Percentiles rank a stretch among this genome's conserved stretches.
These are phyloP conservation scores for Belonocnema kinseyi DNA, from an alignment of 1,140 invertebrate species.

Conservation along the genomic window DNA sequence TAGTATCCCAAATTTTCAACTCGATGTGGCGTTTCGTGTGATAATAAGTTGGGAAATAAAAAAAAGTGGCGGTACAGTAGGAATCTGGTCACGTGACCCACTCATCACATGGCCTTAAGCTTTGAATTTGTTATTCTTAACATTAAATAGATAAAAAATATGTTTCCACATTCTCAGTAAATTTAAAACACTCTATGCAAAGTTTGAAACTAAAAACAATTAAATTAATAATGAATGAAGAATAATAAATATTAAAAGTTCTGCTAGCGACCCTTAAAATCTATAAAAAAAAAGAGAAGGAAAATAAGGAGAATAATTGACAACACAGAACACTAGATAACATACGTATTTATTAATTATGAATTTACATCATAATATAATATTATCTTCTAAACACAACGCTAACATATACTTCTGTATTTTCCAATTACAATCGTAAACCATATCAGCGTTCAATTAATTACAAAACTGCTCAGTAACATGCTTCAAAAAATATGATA, in stretches of 20 bases:
- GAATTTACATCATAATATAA: slow-evolving; percentile 72
- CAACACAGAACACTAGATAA: slow-evolving; percentile 54
- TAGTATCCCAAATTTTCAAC: too few species aligned
- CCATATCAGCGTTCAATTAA: slow-evolving; percentile 61
- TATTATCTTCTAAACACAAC: slow-evolving; percentile 74
- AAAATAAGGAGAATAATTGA: neutral
- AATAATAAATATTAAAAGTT: neutral
- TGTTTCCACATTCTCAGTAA: too few species aligned
- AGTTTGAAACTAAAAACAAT: too few species aligned
- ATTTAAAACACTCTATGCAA: too few species aligned
- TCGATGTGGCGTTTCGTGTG: too few species aligned
- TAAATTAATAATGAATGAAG: too few species aligned
- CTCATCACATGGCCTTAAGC: too few species aligned
- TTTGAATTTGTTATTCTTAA: too few species aligned
- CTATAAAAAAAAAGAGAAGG: neutral
- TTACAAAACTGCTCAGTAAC: slow-evolving; percentile 67
- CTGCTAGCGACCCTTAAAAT: neutral
- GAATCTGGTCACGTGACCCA: too few species aligned
- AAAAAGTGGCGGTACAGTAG: too few species aligned
- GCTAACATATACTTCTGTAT: slow-evolving; percentile 73
- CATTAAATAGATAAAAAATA: too few species aligned
- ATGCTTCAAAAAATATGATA: slow-evolving; percentile 67
- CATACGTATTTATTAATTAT: slow-evolving; percentile 71
- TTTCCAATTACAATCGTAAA: slow-evolving; percentile 64
- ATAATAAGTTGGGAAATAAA: too few species aligned